These are phyloP conservation scores for Sycobia sp. DNA, from an alignment of 1,140 invertebrate species.

Conservation along the genomic window DNA sequence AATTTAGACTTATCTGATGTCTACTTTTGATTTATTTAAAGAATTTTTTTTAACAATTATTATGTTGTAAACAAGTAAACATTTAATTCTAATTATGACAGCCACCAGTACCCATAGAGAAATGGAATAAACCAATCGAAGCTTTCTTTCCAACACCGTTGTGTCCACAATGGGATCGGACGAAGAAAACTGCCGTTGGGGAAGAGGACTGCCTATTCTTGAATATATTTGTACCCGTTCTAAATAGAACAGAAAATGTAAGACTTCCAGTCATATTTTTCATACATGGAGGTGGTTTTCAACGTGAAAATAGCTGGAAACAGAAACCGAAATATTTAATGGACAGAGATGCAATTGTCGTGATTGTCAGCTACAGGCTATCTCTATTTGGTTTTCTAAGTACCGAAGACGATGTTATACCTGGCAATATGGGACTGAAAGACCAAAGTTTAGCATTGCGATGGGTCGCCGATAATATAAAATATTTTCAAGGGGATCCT, in stretches of 20 bases:
- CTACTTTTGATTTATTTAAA: no score
- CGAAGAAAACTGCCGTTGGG: background rate
- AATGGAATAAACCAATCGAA: background rate
- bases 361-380: no score
- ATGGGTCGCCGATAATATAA: no score
- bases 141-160: background rate
- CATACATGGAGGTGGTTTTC: conserved; percentile 14
- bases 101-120: background rate
- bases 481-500: no score
- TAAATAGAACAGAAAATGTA: background rate
- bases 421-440: no score
- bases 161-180: background rate
- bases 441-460: no score
- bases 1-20: no score
- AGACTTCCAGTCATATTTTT: conserved; percentile 2
- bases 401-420: no score
- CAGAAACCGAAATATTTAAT: no score
- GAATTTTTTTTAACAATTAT: no score
- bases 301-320: background rate
- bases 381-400: conserved; percentile 41
- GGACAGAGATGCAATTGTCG: no score
- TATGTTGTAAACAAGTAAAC: no score
- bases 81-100: background rate
- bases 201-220: conserved; percentile 18
- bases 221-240: conserved; percentile 2